Evolutionary conservation across 2,888 invertebrate genomes (phyloP).

Genomic region (Bimastos eiseni): DNA sequence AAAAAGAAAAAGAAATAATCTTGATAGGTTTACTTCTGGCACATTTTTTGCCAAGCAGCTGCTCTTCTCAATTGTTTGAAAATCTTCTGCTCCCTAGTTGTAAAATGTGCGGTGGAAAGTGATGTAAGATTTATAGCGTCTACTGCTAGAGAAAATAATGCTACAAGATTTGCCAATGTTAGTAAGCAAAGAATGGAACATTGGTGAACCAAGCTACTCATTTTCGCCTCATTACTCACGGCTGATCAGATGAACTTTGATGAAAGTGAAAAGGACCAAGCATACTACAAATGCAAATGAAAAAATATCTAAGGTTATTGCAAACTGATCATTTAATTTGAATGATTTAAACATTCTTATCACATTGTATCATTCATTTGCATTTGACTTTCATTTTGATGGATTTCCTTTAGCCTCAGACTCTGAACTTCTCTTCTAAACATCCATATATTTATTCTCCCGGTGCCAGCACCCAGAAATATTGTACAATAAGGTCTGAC

Average conservation of each 20-base stretch:
- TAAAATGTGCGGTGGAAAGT: too few species aligned
- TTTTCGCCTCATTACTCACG: neutral
- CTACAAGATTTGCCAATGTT: too few species aligned
- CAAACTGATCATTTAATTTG: neutral
- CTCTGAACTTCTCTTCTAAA: neutral
- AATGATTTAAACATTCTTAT: neutral
- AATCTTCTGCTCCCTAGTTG: too few species aligned
- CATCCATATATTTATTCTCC: neutral
- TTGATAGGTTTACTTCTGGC: neutral
- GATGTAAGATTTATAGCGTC: too few species aligned
- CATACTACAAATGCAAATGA: neutral
- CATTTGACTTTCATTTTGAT: neutral
- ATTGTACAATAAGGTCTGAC: neutral
- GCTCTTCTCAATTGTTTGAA: neutral
- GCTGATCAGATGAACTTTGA: neutral
- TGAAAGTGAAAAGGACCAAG: neutral
- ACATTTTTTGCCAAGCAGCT: neutral
- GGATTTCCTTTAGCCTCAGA: neutral
- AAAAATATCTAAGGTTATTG: neutral
- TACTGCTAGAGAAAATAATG: too few species aligned
- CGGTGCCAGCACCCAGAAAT: neutral
- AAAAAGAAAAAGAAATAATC: neutral
- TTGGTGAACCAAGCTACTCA: too few species aligned
- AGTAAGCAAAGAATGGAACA: too few species aligned
- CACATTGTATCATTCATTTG: neutral